Conservation (phyloP, 2,888 invertebrate genomes). For the Fragum whitleyi region DNA sequence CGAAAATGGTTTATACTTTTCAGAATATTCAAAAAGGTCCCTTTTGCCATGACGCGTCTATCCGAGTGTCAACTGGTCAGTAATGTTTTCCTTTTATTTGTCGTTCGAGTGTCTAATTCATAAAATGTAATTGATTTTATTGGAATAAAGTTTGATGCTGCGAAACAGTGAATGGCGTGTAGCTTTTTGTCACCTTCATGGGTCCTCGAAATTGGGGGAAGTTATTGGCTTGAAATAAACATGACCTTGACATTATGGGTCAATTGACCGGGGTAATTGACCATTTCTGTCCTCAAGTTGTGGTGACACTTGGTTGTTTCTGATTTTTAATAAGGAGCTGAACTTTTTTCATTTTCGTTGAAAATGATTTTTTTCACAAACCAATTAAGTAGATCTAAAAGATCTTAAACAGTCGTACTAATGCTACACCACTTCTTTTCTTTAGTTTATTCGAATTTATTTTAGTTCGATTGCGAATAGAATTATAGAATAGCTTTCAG, state of each 20-base stretch:
- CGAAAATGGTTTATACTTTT: too few relatives aligned
- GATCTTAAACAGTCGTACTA: too few relatives aligned
- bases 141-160: conserved; percentile 24
- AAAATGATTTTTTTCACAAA: too few relatives aligned
- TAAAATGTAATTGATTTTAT: conserved; percentile 46
- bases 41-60: background rate
- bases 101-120: conserved; percentile 32
- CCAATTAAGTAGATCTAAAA: too few relatives aligned
- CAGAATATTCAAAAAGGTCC: too few relatives aligned
- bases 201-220: conserved; percentile 1
- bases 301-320: background rate
- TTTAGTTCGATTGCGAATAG: too few relatives aligned
- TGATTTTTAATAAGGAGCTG: too few relatives aligned
- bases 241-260: conserved; percentile 19
- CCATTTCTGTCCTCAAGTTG: background rate
- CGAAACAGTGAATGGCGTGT: conserved; percentile 14
- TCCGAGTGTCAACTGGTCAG: conserved; percentile 42
- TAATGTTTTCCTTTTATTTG: conserved; percentile 57
- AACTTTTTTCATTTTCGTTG: too few relatives aligned
- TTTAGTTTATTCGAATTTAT: too few relatives aligned
- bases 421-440: too few relatives aligned
- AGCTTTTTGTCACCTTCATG: conserved; percentile 26
- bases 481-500: too few relatives aligned
- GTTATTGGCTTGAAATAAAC: conserved; percentile 2
- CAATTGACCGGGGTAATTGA: conserved; percentile 25